phyloP scores from a whole-genome alignment of 2,113 vertebrate species.

The Chionis minor region DNA sequence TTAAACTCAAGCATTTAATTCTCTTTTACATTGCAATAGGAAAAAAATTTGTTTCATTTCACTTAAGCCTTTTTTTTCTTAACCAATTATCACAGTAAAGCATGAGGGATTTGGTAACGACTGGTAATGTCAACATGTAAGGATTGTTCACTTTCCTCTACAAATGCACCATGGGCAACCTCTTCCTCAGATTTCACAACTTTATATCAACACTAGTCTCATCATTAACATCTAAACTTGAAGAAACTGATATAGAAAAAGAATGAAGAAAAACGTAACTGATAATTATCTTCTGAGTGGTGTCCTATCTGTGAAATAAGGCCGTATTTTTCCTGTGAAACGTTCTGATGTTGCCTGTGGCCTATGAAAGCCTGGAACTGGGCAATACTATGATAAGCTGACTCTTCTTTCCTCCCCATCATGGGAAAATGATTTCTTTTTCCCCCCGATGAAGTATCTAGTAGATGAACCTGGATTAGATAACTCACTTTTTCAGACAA shows the following conservation, averaged over 20 bases:
- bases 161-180: accelerated
- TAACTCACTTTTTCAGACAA: background rate
- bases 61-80: background rate
- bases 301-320: background rate
- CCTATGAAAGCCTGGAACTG: background rate
- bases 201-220: background rate
- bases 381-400: accelerated
- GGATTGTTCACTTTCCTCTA: background rate
- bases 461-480: background rate
- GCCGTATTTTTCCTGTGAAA: background rate
- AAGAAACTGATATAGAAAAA: background rate
- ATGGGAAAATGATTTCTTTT: no score
- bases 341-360: background rate
- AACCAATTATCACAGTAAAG: background rate
- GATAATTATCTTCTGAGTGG: background rate
- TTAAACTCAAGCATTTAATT: background rate
- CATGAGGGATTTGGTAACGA: accelerated
- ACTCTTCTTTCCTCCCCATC: background rate
- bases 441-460: accelerated
- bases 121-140: accelerated
- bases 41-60: background rate
- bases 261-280: background rate
- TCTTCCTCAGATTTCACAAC: background rate
- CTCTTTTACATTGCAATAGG: accelerated
- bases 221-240: background rate